These are phyloP conservation scores for Pseudolaguvia tuberculata DNA, from an alignment of 2,113 vertebrate species.

Conservation along the genomic window DNA sequence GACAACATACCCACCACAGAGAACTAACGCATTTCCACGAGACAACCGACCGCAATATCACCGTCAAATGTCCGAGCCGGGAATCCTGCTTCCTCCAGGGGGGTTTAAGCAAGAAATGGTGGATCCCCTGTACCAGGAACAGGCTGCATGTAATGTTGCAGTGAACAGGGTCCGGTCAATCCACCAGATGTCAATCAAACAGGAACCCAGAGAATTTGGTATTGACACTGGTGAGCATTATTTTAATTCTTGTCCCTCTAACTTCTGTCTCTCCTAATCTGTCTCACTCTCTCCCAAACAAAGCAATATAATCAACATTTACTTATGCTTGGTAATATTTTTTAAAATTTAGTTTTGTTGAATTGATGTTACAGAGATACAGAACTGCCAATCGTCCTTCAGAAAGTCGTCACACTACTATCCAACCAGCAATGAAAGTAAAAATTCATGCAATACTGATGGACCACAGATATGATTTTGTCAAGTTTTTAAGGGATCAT, in stretches of 20 bases:
- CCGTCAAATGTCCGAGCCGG: slow-evolving; percentile 84
- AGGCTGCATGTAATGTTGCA: slow-evolving; percentile 56
- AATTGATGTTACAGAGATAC: slow-evolving; percentile 75
- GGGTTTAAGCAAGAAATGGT: slow-evolving; percentile 88
- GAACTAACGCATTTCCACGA: slow-evolving; percentile 52
- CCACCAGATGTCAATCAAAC: slow-evolving; percentile 82
- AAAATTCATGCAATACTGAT: slow-evolving; percentile 35
- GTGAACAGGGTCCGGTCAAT: slow-evolving; percentile 68
- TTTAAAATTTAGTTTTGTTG: not conserved
- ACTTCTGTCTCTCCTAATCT: not conserved
- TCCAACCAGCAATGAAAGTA: slow-evolving; percentile 75
- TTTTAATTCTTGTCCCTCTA: not conserved
- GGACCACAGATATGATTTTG: not conserved
- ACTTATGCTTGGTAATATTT: not conserved
- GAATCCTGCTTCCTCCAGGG: slow-evolving; percentile 68
- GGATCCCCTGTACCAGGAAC: slow-evolving; percentile 78
- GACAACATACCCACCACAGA: slow-evolving; percentile 67
- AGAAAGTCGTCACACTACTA: slow-evolving; percentile 73
- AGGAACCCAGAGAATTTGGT: slow-evolving; percentile 87
- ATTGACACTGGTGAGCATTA: slow-evolving; percentile 79
- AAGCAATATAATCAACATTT: not conserved
- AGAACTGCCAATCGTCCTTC: slow-evolving; percentile 85
- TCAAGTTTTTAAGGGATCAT: not conserved
- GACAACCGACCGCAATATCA: slow-evolving; percentile 79
- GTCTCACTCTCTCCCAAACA: not conserved